Base-by-base conservation (phyloP, 2,113 vertebrate genomes). In the Labeo catla region DNA sequence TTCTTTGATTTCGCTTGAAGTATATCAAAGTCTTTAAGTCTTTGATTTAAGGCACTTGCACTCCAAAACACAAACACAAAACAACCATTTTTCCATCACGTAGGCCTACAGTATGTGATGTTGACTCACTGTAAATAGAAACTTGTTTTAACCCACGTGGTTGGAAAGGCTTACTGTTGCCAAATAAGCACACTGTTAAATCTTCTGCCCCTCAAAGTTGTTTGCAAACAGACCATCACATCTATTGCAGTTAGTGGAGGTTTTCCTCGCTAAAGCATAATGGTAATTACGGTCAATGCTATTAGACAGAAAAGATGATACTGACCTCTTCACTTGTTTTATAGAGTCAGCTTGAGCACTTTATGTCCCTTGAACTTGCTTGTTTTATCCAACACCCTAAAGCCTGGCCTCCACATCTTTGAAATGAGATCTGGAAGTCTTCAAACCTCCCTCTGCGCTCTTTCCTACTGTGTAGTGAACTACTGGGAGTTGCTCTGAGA, bases 151-250 rank as follows among this genome's bases (percentile, higher is more conserved):
- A 43, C 76, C 77, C 59, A 21, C 11, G 78, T 43, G 50, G 74
- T 28, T 87, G 84, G 81, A 88, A 86, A 86, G 28, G 5, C 19
- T 77, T 63, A 86, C 36, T 61, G 21, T 84, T 85, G 83, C 85
- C 86, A 81, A 34, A 85, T 72, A 47, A 59, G 61, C 54, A 66
- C n/a, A 59, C 47, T 11, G 73, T 76, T 57, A 57, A 72, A 61
- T 78, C 50, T 36, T 68, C 61, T 49, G 43, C 68, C 50, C 52
- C 76, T 43, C 45, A 63, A 84, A 84, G 59, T 80, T 81, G 57
- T 89, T 77, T 79, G 78, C 66, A 83, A 89, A 86, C 74, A 89
- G 87, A 87, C 79, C 85, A 86, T 86, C 88, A 79, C 10, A 81
- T 84, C 59, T 61, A 85, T 87, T 87, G 84, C 79, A 86, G 65